Conservation (phyloP, 1,140 invertebrate species). For the Nephila pilipes region DNA sequence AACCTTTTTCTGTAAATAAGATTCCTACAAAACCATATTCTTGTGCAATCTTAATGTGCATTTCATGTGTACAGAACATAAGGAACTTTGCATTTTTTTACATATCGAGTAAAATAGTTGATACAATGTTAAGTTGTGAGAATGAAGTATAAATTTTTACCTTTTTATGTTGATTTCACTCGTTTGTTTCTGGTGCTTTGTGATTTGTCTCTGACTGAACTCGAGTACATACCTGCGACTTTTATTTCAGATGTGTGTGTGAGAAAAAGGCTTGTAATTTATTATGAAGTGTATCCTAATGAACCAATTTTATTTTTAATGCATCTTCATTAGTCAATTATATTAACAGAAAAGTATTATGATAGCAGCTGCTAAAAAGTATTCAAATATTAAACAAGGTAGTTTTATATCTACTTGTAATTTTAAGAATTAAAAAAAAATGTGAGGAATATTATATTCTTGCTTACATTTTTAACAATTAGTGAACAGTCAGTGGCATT, state of each 20-base stretch:
- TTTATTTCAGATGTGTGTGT: constrained; percentile 30
- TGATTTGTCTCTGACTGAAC: constrained; percentile 11
- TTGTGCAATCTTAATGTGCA: constrained; percentile 11
- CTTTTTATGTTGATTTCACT: neutral
- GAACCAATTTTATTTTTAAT: neutral
- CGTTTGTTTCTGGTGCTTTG: constrained; percentile 36
- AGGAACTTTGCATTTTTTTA: constrained; percentile 48
- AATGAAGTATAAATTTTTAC: constrained; percentile 6
- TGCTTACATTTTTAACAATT: constrained; percentile 38
- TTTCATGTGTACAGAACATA: constrained; percentile 29
- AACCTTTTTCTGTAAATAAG: constrained; percentile 23
- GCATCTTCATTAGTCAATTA: constrained; percentile 11
- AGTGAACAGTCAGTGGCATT: constrained; percentile 21
- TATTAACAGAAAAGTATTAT: constrained; percentile 48
- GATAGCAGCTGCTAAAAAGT: constrained; percentile 15
- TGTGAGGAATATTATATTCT: constrained; percentile 20
- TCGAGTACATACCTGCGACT: neutral
- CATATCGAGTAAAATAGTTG: constrained; percentile 49
- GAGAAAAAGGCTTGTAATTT: constrained; percentile 31
- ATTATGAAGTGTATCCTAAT: neutral
- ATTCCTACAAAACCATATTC: neutral
- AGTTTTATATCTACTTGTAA: constrained; percentile 57
- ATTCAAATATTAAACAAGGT: constrained; percentile 12
- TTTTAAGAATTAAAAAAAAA: constrained; percentile 46
- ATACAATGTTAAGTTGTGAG: constrained; percentile 26